Base-by-base conservation (phyloP, 2,888 invertebrate genomes). In the Teleogryllus oceanicus region DNA sequence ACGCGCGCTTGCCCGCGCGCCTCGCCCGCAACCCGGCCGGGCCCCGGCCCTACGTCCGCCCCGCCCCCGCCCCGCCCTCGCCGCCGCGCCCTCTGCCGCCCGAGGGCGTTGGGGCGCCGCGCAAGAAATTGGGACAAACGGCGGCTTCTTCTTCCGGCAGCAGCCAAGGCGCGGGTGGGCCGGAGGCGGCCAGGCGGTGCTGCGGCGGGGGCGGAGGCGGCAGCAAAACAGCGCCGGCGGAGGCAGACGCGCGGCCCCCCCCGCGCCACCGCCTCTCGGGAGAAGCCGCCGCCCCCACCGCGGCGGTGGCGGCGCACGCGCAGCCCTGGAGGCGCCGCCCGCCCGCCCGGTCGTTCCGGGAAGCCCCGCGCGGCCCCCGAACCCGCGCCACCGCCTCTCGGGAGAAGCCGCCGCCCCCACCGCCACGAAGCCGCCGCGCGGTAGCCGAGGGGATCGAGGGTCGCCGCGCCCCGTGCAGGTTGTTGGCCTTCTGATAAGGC, bases 121-220 rank as follows among this genome's bases (percentile, higher is more conserved):
- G 62, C 62, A 62, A 62, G 62, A 62, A 62, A 62, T 62, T 62
- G 62, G 62, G 62, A 62, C 62, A 62, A 62, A 62, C 62, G 62
- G n/a, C 62, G 62, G n/a, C 62, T 62, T 62, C 62, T 62, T 62
- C 62, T 62, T n/a, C 62, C 62, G 62, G 62, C 62, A 62, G 62
- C 62, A 13, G 62, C 62, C n/a, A 62, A 62, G 62, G 62, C 62
- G 62, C n/a, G 62, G 62, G 16, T 13, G 16, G n/a, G 16, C n/a
- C 16, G 37, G 37, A 37, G 62, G 62, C n/a, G 62, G n/a, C 16
- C 62, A 62, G 16, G 62, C 13, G 16, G n/a, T 62, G 62, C 62
- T n/a, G 62, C 62, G 37, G 37, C 8, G 13, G 62, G n/a, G 62
- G 11, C 3, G 62, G 8, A 8, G 62, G 16, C 62, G 62, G 62